Evolutionary conservation across 1,140 invertebrate species (phyloP), one percentile per base, ranked within the genome.

Genomic region (Teleopsis dalmanni): DNA sequence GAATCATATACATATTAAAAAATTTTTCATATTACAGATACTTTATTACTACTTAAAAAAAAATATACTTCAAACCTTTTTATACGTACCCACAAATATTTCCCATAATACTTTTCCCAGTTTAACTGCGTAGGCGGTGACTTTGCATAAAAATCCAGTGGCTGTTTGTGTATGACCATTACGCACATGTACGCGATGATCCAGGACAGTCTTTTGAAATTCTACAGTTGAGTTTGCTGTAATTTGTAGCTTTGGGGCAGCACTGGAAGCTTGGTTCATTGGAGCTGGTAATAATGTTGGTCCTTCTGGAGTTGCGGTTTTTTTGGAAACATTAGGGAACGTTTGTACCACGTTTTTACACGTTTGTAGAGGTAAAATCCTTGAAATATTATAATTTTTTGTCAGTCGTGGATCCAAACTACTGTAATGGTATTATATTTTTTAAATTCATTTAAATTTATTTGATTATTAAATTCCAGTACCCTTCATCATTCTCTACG

Each of bases 91-190:
- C 22, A 56, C 42, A 42, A 47, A 48, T 8, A 46, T 54, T 50
- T 58, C 54, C 56, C 56, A 58, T 4, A 55, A 8, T n/a, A n/a
- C n/a, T 25, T 51, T 51, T 14, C 42, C 48, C 21, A 43, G 27
- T 31, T 43, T 25, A 18, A 27, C 23, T 19, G 41, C 42, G 25
- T 44, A 53, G 10, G 58, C 62, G 1, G 53, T 63, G 9, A 71
- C 56, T 40, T 59, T 61, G 22, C 59, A 56, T 23, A 71, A 51
- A 50, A 62, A 49, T 2, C 68, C 68, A 22, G 58, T 59, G 13
- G 53, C 51, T 3, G 68, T 70, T 31, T 58, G 60, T 21, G 60
- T 27, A n/a, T 55, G 47, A 0, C 61, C 62, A 41, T 71, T 71
- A 21, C 57, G 53, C 1, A 71, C 62, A 16, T 63, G 56, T 10